phyloP scores from a whole-genome alignment of 2,797 vertebrate species.

The Pelochelys cantorii region DNA sequence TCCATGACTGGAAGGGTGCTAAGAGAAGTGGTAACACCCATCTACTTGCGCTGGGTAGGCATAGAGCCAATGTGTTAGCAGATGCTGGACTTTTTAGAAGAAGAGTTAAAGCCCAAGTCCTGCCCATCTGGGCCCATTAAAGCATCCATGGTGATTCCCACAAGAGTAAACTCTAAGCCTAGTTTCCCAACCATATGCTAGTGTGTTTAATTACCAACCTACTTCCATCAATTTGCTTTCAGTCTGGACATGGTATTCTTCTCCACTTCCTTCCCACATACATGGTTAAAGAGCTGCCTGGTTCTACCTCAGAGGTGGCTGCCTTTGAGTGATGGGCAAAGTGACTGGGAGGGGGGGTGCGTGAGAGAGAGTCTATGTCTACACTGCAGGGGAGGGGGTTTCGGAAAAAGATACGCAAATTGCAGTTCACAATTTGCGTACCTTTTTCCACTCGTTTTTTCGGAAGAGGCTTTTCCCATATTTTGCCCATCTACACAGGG shows the following conservation, averaged over 20 bases:
- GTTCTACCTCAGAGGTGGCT: background rate
- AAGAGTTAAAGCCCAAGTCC: background rate
- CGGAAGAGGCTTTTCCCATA: no score
- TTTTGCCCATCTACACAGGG: no score
- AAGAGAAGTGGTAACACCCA: background rate
- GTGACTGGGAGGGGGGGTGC: background rate
- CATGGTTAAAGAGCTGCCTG: background rate
- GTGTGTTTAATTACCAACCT: background rate
- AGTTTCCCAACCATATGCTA: background rate
- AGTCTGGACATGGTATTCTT: background rate
- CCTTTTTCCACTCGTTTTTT: no score
- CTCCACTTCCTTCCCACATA: background rate
- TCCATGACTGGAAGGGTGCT: no score
- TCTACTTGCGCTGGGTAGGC: background rate
- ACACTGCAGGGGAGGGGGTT: no score
- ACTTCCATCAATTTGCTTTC: background rate
- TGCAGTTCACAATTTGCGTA: no score
- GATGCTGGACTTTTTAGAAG: background rate
- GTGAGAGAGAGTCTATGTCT: no score
- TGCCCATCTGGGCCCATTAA: background rate
- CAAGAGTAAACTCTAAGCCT: background rate
- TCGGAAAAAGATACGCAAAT: no score
- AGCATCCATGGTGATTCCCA: background rate
- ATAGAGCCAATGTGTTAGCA: background rate
- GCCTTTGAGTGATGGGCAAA: background rate